Evolutionary conservation across 2,797 vertebrate genomes (phyloP).

Genomic region (Distichodus sexfasciatus): DNA sequence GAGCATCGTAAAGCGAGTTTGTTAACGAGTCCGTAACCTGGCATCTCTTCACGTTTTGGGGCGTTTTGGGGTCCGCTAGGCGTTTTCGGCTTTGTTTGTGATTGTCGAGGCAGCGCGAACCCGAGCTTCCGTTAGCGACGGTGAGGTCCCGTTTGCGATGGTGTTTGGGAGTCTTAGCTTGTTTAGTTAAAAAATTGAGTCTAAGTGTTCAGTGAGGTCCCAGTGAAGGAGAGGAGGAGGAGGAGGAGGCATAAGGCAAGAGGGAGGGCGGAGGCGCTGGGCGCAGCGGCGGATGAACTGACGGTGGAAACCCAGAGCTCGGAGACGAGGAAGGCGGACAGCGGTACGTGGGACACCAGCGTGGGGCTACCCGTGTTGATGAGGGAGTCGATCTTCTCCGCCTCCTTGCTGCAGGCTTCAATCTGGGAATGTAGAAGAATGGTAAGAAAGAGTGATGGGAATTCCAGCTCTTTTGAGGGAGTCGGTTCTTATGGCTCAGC

Average conservation of each 20-base stretch:
- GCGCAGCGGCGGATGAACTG: constrained; percentile 65
- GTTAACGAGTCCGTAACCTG: constrained; percentile 6
- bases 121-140: constrained; percentile 20
- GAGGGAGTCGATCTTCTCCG: constrained; percentile 95
- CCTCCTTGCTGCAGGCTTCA: constrained; percentile 97
- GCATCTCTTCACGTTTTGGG: not conserved
- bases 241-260: constrained; percentile 63
- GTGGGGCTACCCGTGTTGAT: constrained; percentile 95
- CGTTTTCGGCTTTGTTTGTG: constrained; percentile 16
- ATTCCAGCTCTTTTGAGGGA: no score
- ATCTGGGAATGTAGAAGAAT: constrained; percentile 69
- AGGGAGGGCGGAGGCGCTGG: constrained; percentile 33
- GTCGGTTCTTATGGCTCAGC: no score
- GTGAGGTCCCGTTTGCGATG: constrained; percentile 16
- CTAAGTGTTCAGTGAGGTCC: not conserved
- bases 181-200: constrained; percentile 6
- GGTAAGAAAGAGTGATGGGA: no score
- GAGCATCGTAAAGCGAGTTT: not conserved
- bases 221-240: constrained; percentile 51
- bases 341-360: constrained; percentile 86
- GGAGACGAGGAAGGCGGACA: constrained; percentile 89
- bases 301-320: constrained; percentile 82
- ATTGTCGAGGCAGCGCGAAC: constrained; percentile 59
- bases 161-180: constrained; percentile 21
- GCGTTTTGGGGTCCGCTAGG: constrained; percentile 34